phyloP scores from a whole-genome alignment of 2,113 vertebrate species.

The Pardalotus punctatus region DNA sequence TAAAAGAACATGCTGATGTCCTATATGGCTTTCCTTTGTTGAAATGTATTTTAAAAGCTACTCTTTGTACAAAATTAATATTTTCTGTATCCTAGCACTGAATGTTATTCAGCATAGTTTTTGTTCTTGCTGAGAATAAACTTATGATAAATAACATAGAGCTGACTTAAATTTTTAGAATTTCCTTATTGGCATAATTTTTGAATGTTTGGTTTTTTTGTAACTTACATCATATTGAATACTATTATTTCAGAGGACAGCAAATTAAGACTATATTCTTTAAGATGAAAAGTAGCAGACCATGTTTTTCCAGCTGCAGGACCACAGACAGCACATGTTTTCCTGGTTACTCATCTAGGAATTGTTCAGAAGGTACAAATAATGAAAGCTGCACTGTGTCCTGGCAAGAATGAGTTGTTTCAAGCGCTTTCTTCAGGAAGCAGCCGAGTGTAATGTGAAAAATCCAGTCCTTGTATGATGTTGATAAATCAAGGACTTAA shows the following conservation, averaged over 20 bases:
- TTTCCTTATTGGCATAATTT: background rate
- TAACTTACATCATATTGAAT: background rate
- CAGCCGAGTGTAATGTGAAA: background rate
- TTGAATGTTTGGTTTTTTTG: background rate
- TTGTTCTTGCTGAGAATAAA: background rate
- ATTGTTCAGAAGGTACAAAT: rapidly evolving
- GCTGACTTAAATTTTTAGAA: background rate
- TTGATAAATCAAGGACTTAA: background rate
- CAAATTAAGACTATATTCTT: background rate
- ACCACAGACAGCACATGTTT: rapidly evolving
- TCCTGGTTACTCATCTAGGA: background rate
- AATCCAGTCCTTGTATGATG: background rate
- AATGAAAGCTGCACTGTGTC: background rate
- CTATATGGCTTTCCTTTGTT: background rate
- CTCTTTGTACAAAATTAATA: background rate
- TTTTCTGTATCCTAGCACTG: background rate
- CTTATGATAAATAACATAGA: background rate
- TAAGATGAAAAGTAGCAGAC: background rate
- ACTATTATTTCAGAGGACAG: background rate
- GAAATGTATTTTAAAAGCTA: background rate
- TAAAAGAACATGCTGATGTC: background rate
- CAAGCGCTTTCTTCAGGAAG: background rate
- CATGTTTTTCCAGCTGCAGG: rapidly evolving
- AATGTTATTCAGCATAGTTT: background rate
- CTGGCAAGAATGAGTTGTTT: background rate